Conservation (phyloP, 2,113 vertebrate species). For the Rallus limicola region DNA sequence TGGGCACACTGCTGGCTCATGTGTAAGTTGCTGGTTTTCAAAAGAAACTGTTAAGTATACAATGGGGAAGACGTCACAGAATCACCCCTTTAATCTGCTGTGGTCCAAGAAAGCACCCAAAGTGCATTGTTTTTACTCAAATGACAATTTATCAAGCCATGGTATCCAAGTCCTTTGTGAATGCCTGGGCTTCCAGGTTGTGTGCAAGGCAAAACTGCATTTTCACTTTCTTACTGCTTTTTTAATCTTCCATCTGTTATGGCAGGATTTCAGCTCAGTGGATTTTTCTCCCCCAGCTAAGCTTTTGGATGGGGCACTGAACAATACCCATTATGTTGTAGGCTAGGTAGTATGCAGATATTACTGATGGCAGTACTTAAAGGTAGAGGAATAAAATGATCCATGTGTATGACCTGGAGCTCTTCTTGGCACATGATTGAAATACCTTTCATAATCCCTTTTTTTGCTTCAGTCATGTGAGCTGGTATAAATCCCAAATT, state of each 20-base stretch:
- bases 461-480: background rate
- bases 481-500: background rate
- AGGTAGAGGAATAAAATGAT: background rate
- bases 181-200: background rate
- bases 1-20: too few relatives aligned
- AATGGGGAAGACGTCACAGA: background rate
- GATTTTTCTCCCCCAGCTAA: background rate
- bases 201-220: background rate
- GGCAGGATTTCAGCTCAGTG: background rate
- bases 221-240: background rate
- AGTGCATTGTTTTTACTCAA: background rate
- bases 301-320: background rate
- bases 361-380: background rate
- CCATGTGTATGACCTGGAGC: background rate
- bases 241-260: background rate
- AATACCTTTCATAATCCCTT: background rate
- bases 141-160: background rate
- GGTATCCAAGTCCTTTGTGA: background rate
- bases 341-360: too few relatives aligned
- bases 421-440: background rate
- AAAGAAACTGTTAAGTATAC: background rate
- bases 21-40: background rate
- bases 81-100: background rate
- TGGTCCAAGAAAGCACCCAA: background rate
- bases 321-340: background rate